phyloP scores from a whole-genome alignment of 64 coral and sea anemone species.

The Astreopora myriophthalma region DNA sequence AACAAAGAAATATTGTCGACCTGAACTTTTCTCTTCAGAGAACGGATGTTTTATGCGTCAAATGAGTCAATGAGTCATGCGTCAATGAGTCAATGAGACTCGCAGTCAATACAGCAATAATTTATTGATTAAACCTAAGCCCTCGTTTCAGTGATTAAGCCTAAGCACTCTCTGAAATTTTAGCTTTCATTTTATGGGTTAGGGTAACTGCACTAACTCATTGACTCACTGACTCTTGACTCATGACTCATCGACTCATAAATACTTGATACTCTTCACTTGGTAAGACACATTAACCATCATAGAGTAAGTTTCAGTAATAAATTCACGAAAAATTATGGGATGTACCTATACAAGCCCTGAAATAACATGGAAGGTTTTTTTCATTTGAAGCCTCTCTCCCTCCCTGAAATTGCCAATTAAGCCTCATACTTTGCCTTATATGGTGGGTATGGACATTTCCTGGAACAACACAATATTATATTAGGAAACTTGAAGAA shows the following conservation, averaged over 20 bases:
- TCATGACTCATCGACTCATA: too few species aligned
- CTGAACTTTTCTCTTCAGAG: not conserved
- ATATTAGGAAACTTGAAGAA: slow-evolving; percentile 2
- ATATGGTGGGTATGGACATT: slow-evolving; percentile 16
- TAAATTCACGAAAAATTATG: not conserved
- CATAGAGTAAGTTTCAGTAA: not conserved
- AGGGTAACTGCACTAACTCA: too few species aligned
- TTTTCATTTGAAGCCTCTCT: not conserved
- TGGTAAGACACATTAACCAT: slow-evolving; percentile 9
- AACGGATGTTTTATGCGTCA: too few species aligned
- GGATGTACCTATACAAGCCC: not conserved
- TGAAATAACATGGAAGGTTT: not conserved
- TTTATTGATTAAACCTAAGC: too few species aligned
- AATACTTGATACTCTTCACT: not conserved
- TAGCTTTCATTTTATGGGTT: too few species aligned
- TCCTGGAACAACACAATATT: slow-evolving; percentile 2
- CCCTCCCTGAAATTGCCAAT: not conserved
- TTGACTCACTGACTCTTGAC: too few species aligned
- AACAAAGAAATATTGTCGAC: not conserved
- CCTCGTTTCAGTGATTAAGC: too few species aligned
- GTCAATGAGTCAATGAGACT: too few species aligned
- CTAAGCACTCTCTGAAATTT: too few species aligned
- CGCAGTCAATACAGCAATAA: too few species aligned
- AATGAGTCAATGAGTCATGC: too few species aligned
- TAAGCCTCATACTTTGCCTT: not conserved